A percentile compares a stretch with the other conserved stretches of the same genome.
Conservation (phyloP, 2,113 vertebrate species). For the Oncorhynchus nerka region DNA sequence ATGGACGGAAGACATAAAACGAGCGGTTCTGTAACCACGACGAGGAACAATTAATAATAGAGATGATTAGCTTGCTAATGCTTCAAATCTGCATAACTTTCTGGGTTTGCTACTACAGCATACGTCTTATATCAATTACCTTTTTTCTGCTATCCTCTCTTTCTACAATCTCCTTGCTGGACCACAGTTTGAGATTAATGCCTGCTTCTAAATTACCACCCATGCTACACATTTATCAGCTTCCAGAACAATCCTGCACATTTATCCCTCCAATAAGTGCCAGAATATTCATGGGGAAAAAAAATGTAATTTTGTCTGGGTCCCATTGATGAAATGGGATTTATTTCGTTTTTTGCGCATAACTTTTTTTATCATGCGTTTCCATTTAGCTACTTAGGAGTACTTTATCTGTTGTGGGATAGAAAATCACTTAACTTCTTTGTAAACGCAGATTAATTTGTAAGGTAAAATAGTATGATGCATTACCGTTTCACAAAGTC, state of each 20-base stretch:
- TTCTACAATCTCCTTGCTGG: constrained; percentile 31
- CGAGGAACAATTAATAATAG: constrained; percentile 58
- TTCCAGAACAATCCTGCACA: constrained; percentile 69
- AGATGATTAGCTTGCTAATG: constrained; percentile 50
- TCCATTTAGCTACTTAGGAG: constrained; percentile 48
- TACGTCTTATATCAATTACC: constrained; percentile 67
- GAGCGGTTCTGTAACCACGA: constrained; percentile 38
- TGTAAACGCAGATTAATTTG: constrained; percentile 65
- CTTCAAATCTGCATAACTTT: constrained; percentile 47
- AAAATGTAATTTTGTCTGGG: constrained; percentile 48
- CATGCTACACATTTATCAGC: constrained; percentile 72
- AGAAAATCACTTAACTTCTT: constrained; percentile 70
- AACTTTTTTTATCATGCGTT: constrained; percentile 46
- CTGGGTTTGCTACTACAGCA: constrained; percentile 36
- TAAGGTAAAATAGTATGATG: constrained; percentile 56
- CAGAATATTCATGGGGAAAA: constrained; percentile 75
- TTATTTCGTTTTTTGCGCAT: constrained; percentile 57
- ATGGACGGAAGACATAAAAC: constrained; percentile 52
- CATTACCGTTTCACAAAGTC: constrained; percentile 67
- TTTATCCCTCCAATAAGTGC: constrained; percentile 69
- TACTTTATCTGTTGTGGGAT: constrained; percentile 54
- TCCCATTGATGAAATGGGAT: constrained; percentile 60
- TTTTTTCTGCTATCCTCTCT: constrained; percentile 27
- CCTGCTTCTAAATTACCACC: constrained; percentile 69
- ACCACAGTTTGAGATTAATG: constrained; percentile 70